phyloP scores from a whole-genome alignment of 2,113 vertebrate species.

The pig (Sus scrofa) region DNA sequence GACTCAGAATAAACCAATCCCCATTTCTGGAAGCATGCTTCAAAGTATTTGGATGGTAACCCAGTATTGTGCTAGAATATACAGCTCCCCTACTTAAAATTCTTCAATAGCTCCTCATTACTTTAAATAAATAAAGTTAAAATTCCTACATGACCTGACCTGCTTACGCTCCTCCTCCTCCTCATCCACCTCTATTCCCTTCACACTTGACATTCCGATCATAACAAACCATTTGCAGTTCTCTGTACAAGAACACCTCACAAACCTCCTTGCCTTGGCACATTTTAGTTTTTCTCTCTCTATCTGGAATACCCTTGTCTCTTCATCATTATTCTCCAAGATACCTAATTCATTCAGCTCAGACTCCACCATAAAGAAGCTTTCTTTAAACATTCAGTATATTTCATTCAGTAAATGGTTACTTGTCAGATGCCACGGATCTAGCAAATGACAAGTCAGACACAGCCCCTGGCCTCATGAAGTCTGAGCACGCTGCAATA shows the following conservation, averaged over 20 bases:
- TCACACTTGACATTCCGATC: conserved; percentile 63
- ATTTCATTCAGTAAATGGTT: conserved; percentile 40
- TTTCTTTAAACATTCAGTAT: neutral
- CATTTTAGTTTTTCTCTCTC: conserved; percentile 30
- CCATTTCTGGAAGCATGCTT: neutral
- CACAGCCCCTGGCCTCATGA: neutral
- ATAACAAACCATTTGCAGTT: conserved; percentile 28
- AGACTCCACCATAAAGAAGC: conserved; percentile 1
- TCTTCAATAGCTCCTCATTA: conserved; percentile 29
- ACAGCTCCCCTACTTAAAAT: conserved; percentile 39
- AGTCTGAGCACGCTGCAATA: neutral
- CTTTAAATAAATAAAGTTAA: conserved; percentile 55
- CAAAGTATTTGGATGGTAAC: conserved; percentile 5
- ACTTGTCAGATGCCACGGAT: neutral
- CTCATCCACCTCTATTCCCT: neutral
- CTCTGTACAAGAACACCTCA: neutral
- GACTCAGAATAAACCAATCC: conserved; percentile 1
- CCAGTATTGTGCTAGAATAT: conserved; percentile 18
- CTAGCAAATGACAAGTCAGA: neutral
- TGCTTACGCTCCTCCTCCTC: conserved; percentile 28
- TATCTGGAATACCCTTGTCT: neutral
- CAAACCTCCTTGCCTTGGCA: neutral
- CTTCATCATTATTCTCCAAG: conserved; percentile 35
- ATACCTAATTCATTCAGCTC: conserved; percentile 7
- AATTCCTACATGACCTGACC: conserved; percentile 59